Evolutionary conservation across 1,140 invertebrate genomes (phyloP), one percentile per base, ranked within the genome.

Genomic region (Gonatopus flavifemur): DNA sequence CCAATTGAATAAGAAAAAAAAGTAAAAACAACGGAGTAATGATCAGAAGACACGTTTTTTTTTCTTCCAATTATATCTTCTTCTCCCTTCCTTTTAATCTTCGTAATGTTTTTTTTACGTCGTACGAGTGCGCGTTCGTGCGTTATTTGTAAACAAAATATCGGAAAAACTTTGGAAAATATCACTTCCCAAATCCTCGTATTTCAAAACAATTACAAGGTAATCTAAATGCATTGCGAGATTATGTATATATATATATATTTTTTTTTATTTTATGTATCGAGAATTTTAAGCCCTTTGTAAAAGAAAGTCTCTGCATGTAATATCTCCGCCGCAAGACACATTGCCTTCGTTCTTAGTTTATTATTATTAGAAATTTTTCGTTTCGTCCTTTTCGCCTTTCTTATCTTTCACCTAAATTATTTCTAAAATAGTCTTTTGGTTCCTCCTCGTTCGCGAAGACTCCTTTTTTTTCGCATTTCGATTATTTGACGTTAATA

Each of bases 1-100:
- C 42, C 38, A 25, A 35, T n/a, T 50, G 50, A 18, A 12, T 49
- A 55, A 60, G 56, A 50, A 52, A 55, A 48, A 59, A 56, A 35
- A 30, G 12, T 48, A 46, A n/a, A n/a, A n/a, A n/a, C n/a, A n/a
- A n/a, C n/a, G n/a, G n/a, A n/a, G n/a, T n/a, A n/a, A n/a, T n/a
- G n/a, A n/a, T n/a, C n/a, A n/a, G n/a, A n/a, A n/a, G n/a, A n/a
- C n/a, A n/a, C n/a, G n/a, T n/a, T n/a, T n/a, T 54, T 47, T 41
- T 47, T 36, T 36, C 16, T 35, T 2, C 21, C 35, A 42, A 43
- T 46, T 42, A 30, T 40, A 20, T 42, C 5, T 39, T 38, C 28
- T 35, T 49, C 22, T 22, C 24, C 37, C 25, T 31, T 22, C 13
- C 32, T 41, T 43, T 59, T 48, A 31, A 18, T 41, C 39, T 24